Evolutionary conservation across 1,140 invertebrate species (phyloP).

Genomic region (Polyergus mexicanus): DNA sequence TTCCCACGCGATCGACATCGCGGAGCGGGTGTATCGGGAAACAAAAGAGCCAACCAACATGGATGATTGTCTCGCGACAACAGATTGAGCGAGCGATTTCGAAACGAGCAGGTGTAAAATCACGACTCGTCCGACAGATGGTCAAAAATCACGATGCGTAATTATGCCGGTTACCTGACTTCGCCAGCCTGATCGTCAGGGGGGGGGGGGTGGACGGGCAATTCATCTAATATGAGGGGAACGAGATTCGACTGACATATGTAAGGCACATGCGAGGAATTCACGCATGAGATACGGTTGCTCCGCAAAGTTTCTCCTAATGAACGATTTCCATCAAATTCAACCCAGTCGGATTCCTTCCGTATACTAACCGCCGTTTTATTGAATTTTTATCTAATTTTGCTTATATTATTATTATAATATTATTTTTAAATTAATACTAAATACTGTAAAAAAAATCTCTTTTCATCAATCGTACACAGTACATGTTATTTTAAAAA

Average conservation of each 20-base stretch:
- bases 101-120: constrained; percentile 71
- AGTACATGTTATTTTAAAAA: background rate
- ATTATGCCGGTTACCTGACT: constrained; percentile 70
- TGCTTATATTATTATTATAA: background rate
- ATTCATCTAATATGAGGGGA: constrained; percentile 12
- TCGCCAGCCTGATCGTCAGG: constrained; percentile 13
- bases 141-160: constrained; percentile 75
- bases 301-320: constrained; percentile 17
- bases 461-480: background rate
- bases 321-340: constrained; percentile 33
- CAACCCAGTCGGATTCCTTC: background rate
- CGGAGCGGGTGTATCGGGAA: constrained; percentile 15
- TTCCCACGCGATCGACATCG: constrained; percentile 52
- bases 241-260: constrained; percentile 42
- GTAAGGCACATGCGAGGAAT: constrained; percentile 46
- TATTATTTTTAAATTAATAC: background rate
- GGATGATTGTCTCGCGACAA: background rate
- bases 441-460: background rate
- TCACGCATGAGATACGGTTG: constrained; percentile 69
- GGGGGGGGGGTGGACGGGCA: constrained; percentile 8
- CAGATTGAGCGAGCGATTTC: constrained; percentile 25
- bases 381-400: background rate
- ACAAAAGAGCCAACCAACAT: constrained; percentile 57
- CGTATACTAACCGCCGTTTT: background rate
- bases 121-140: constrained; percentile 76